These are phyloP conservation scores for Drosophila saltans DNA, from an alignment of 1,140 invertebrate genomes.

Conservation along the genomic window DNA sequence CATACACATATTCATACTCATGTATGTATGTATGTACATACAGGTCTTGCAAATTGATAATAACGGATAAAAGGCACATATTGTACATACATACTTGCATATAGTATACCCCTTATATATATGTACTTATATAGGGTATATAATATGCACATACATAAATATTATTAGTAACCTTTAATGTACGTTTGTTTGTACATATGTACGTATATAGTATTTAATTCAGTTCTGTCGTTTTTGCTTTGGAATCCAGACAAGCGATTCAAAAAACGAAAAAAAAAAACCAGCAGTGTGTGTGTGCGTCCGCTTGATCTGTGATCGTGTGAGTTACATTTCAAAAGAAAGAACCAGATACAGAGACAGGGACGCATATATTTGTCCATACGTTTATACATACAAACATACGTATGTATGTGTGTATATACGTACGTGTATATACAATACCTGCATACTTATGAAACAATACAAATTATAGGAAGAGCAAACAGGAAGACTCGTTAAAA, in stretches of 20 bases:
- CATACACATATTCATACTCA: neutral
- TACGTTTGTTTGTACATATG: neutral
- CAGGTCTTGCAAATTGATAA: conserved; percentile 20
- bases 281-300: conserved; percentile 5
- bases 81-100: neutral
- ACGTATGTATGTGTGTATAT: neutral
- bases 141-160: neutral
- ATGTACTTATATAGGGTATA: neutral
- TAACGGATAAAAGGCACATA: conserved; percentile 17
- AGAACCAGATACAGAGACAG: conserved; percentile 8
- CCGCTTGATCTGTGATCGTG: conserved; percentile 1
- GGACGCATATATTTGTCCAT: conserved; percentile 1
- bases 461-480: conserved; percentile 10
- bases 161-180: conserved; percentile 7
- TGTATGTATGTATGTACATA: neutral
- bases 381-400: neutral
- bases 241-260: conserved; percentile 8
- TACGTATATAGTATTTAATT: conserved; percentile 14
- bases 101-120: neutral
- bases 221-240: neutral
- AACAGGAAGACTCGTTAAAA: conserved; percentile 10
- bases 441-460: conserved; percentile 15
- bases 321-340: conserved; percentile 8
- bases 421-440: conserved; percentile 6
- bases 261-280: conserved; percentile 9